A percentile compares a stretch with the other conserved stretches of the same genome.
phyloP scores from a whole-genome alignment of 2,888 invertebrate genomes.

The Andrena dorsata region DNA sequence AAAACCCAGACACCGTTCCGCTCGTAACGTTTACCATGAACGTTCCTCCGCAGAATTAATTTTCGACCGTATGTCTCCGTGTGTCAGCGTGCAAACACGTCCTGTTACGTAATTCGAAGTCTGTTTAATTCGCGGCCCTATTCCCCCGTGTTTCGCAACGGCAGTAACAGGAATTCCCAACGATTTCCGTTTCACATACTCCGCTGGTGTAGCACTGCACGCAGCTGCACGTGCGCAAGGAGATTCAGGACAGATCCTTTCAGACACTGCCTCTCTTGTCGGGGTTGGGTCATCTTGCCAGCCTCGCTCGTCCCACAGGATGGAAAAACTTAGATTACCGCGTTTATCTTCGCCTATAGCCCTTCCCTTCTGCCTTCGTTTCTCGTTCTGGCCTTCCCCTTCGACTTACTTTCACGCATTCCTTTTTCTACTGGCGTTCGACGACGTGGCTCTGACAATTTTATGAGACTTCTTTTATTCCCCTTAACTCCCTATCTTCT shows the following conservation, averaged over 20 bases:
- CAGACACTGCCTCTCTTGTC: conserved; percentile 22
- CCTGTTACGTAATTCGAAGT: conserved; percentile 36
- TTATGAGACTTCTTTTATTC: conserved; percentile 44
- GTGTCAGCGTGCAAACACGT: conserved; percentile 27
- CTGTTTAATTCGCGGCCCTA: conserved; percentile 32
- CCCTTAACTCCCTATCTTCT: conserved; percentile 20
- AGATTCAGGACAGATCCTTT: conserved; percentile 15
- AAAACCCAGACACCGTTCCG: background rate
- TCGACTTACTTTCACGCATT: conserved; percentile 16
- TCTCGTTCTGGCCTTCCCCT: conserved; percentile 2
- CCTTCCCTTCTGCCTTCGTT: conserved; percentile 4
- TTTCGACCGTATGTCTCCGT: conserved; percentile 24
- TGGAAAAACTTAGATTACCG: conserved; percentile 79
- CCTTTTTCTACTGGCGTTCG: conserved; percentile 37
- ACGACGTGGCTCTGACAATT: conserved; percentile 50
- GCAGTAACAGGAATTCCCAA: background rate
- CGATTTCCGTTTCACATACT: conserved; percentile 41
- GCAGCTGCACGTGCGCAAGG: background rate
- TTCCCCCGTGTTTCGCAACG: conserved; percentile 8
- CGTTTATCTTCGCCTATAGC: conserved; percentile 72
- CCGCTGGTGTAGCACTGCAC: background rate
- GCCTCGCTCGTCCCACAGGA: conserved; percentile 59
- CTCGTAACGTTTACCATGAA: background rate
- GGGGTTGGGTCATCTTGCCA: conserved; percentile 30
- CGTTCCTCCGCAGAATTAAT: conserved; percentile 30